Conservation (phyloP, 2,797 vertebrate species). For the Forpus xanthops region DNA sequence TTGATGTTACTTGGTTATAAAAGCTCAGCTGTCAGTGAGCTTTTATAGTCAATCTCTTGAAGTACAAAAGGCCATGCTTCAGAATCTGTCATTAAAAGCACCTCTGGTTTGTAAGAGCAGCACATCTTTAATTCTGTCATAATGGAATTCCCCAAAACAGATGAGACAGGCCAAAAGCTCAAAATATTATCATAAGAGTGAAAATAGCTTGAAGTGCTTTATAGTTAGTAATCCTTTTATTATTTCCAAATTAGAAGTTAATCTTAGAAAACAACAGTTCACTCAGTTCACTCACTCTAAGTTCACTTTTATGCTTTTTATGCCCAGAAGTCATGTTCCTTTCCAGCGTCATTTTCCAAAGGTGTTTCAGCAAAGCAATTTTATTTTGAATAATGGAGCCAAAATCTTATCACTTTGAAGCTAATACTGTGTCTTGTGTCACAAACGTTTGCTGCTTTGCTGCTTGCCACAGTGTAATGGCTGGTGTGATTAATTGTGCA, state of each 20-base stretch:
- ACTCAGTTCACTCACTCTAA: neutral
- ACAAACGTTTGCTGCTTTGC: neutral
- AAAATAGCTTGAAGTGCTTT: conserved; percentile 1
- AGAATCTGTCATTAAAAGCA: conserved; percentile 59
- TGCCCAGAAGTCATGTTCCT: neutral
- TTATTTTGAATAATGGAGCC: conserved; percentile 5
- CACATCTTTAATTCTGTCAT: conserved; percentile 48
- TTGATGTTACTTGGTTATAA: conserved; percentile 53
- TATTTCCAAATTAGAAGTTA: conserved; percentile 27
- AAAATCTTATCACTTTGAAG: neutral
- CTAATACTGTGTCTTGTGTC: neutral
- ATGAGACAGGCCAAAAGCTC: conserved; percentile 35
- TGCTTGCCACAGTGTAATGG: neutral
- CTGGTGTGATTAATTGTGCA: neutral
- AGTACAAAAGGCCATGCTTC: conserved; percentile 63
- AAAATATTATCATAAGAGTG: conserved; percentile 1
- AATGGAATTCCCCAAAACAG: conserved; percentile 46
- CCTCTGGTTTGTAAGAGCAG: conserved; percentile 58
- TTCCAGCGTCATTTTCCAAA: neutral
- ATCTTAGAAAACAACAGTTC: neutral
- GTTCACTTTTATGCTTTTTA: neutral
- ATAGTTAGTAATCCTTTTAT: conserved; percentile 26
- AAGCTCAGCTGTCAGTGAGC: conserved; percentile 59
- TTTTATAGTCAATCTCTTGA: conserved; percentile 54
- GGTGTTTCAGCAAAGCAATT: neutral